A percentile compares a stretch with the other conserved stretches of the same genome.
Conservation (phyloP, 1,140 invertebrate genomes). For the Sminthurides bifidus region DNA sequence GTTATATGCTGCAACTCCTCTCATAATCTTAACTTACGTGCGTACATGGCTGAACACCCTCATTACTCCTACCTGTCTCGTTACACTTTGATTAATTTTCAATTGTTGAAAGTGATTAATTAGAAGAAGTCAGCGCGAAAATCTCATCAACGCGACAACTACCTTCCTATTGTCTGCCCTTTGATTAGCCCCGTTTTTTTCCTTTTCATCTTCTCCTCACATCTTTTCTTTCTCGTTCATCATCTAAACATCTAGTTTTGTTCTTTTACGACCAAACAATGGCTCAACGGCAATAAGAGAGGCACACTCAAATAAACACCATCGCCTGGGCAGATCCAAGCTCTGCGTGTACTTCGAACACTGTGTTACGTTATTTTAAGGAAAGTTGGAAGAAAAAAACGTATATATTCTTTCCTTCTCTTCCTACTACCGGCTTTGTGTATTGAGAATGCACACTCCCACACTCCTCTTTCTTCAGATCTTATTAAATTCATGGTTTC, state of each 20-base stretch:
- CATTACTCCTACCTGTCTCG: constrained; percentile 30
- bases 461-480: too few species aligned
- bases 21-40: constrained; percentile 18
- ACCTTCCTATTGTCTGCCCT: constrained; percentile 23
- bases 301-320: too few species aligned
- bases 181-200: constrained; percentile 31
- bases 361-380: too few species aligned
- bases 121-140: constrained; percentile 26
- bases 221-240: constrained; percentile 12
- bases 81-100: constrained; percentile 33
- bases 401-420: too few species aligned
- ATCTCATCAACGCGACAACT: constrained; percentile 27
- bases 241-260: constrained; percentile 7
- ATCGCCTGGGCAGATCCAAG: too few species aligned
- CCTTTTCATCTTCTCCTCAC: constrained; percentile 27
- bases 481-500: too few species aligned
- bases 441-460: too few species aligned
- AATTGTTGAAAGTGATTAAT: constrained; percentile 32
- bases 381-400: too few species aligned
- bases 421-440: too few species aligned
- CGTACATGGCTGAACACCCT: constrained; percentile 26
- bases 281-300: background rate
- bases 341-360: too few species aligned
- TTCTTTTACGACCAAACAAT: constrained; percentile 8
- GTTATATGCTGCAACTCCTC: too few species aligned